phyloP scores from a whole-genome alignment of 2,797 vertebrate species.

The Alosa sapidissima region DNA sequence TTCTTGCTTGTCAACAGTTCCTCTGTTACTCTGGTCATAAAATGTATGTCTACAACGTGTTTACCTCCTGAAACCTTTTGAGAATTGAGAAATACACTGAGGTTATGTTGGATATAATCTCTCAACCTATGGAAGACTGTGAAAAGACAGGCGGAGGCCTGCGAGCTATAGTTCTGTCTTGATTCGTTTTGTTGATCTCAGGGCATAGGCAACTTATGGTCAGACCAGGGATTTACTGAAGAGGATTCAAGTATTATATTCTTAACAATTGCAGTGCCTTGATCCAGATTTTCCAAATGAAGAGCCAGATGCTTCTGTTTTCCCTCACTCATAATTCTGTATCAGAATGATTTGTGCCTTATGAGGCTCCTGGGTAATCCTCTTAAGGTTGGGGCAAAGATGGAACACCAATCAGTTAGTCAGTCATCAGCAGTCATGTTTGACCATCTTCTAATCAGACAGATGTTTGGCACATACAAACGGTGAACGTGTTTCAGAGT shows the following conservation, averaged over 20 bases:
- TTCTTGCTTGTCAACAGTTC: neutral
- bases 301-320: conserved; percentile 32
- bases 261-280: neutral
- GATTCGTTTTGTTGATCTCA: neutral
- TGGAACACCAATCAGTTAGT: neutral
- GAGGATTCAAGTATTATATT: neutral
- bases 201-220: neutral
- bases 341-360: neutral
- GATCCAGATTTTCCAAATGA: conserved; percentile 20
- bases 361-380: conserved; percentile 6
- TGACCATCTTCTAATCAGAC: neutral
- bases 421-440: neutral
- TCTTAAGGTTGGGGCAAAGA: neutral
- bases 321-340: conserved; percentile 25
- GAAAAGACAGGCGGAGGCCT: neutral
- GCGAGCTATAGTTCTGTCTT: neutral
- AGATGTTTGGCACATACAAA: neutral
- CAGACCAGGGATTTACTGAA: neutral
- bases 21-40: neutral
- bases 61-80: neutral
- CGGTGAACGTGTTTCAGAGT: neutral
- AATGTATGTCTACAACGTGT: neutral
- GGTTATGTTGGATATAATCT: neutral
- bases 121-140: neutral
- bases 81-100: neutral